Evolutionary conservation across 2,113 vertebrate species (phyloP), one percentile per base, ranked within the genome.

Genomic region (Ellobius talpinus): DNA sequence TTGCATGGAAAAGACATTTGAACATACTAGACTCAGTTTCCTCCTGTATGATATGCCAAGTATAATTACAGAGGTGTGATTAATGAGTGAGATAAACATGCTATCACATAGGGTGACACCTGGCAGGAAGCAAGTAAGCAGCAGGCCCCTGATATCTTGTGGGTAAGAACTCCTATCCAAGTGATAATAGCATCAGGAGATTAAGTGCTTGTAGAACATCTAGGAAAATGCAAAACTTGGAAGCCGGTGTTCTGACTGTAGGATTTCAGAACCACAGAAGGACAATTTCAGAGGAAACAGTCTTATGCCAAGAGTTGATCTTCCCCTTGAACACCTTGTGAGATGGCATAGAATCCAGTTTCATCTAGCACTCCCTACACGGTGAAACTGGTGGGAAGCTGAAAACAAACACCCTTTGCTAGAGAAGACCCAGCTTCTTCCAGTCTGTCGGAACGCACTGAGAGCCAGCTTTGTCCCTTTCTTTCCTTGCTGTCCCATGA

Each of bases 321-420:
- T 94, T 77, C 12, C 24, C 50, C 78, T 91, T 88, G 68, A 95
- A 89, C 26, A 93, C 50, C 81, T 89, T 95, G 36, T 45, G n/a
- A 89, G 92, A 87, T 74, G 19, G 12, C 70, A 84, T 79, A 94
- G 42, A 63, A 87, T 47, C 70, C 16, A 6, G 8, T 96, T 91
- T 94, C 31, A 68, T 94, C 55, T 77, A 76, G 85, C 29, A 86
- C 63, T 96, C 50, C 17, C 63, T 93, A 85, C 14, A 93, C 86
- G 76, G 66, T 29, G 17, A 90, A 52, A 61, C 58, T 93, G 76
- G 74, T 87, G 42, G 89, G 96, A 98, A 98, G 98, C 23, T 65
- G 70, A 90, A 98, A 96, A 89, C 81, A 98, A 97, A 42, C 63
- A 85, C 81, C 97, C 98, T 94, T 68, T 86, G 84, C 90, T 98